Evolutionary conservation across 2,113 vertebrate genomes (phyloP).

Genomic region (Scolopax mira): DNA sequence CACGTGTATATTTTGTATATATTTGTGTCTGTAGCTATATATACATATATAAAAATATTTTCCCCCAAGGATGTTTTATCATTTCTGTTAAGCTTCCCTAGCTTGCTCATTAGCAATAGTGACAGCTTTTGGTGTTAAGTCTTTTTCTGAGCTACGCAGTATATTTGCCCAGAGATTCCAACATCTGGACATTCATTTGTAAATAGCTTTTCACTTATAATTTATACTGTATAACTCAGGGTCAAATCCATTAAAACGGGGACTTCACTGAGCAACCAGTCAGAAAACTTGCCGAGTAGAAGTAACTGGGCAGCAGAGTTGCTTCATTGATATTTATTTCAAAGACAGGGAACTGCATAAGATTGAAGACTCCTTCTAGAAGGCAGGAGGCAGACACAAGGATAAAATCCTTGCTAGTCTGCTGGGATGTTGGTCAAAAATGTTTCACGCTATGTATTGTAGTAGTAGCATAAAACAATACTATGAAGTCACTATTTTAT

Average conservation of each 20-base stretch:
- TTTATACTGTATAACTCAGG: too few relatives aligned
- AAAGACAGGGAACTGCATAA: not conserved
- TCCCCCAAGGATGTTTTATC: not conserved
- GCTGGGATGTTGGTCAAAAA: not conserved
- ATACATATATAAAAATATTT: not conserved
- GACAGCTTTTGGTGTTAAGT: not conserved
- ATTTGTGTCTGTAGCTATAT: not conserved
- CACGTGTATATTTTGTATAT: fast-evolving
- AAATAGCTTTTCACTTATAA: not conserved
- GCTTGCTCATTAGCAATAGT: fast-evolving
- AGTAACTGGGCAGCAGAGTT: not conserved
- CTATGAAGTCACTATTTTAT: not conserved
- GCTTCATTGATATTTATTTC: not conserved
- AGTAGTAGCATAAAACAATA: not conserved
- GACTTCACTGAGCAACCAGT: not conserved
- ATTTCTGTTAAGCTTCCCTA: not conserved
- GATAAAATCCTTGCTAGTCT: not conserved
- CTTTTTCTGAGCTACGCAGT: not conserved
- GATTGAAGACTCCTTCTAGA: not conserved
- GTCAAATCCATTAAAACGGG: not conserved
- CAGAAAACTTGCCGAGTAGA: not conserved
- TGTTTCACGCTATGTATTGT: too few relatives aligned
- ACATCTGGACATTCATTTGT: not conserved
- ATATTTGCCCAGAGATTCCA: not conserved
- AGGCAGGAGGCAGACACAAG: not conserved